These are phyloP conservation scores for Montifringilla adamsi DNA, from an alignment of 2,113 vertebrate genomes.

Conservation along the genomic window DNA sequence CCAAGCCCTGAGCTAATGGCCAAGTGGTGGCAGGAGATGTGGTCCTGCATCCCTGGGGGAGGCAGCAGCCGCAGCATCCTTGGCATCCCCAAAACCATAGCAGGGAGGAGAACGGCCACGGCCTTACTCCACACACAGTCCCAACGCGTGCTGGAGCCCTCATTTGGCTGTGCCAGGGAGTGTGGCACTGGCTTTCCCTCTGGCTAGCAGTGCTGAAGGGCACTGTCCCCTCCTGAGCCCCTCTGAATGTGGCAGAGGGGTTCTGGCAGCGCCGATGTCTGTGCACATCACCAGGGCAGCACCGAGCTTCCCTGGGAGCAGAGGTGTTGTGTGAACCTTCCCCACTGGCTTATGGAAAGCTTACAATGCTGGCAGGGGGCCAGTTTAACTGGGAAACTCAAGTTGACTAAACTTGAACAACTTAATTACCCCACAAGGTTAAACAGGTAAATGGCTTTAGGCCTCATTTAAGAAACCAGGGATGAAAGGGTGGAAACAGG, in stretches of 20 bases:
- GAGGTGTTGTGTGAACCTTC: neutral
- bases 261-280: neutral
- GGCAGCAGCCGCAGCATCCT: neutral
- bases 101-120: neutral
- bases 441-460: slow-evolving; percentile 31
- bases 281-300: rapidly evolving
- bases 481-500: slow-evolving; percentile 30
- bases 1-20: neutral
- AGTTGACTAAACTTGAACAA: neutral
- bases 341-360: neutral
- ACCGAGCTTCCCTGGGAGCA: neutral
- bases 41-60: neutral
- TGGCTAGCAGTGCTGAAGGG: neutral
- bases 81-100: neutral
- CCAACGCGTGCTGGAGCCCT: neutral
- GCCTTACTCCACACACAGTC: neutral
- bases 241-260: neutral
- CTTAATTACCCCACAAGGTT: slow-evolving; percentile 12
- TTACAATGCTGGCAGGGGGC: neutral
- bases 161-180: neutral
- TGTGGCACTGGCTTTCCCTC: neutral
- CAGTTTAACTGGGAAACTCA: neutral
- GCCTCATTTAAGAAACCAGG: slow-evolving; percentile 11
- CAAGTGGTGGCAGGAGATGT: neutral
- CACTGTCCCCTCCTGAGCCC: neutral